A percentile compares a stretch with the other conserved stretches of the same genome.
Conservation (phyloP, 2,797 vertebrate genomes). For the Lemur catta region DNA sequence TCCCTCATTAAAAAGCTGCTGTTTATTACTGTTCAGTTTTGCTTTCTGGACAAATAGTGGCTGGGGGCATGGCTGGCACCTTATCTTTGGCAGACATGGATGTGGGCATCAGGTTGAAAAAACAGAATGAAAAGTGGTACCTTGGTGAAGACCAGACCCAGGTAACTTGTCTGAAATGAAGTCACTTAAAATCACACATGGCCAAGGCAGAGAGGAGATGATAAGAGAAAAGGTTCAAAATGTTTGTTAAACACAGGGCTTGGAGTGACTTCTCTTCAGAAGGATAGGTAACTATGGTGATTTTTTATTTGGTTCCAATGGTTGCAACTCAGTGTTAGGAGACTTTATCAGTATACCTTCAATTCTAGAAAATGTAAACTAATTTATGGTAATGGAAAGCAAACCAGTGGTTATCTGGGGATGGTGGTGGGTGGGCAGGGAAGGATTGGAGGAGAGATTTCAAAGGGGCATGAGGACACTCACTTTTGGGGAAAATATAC, state of each 20-base stretch:
- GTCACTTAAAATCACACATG: neutral
- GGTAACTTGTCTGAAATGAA: neutral
- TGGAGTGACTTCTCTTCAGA: neutral
- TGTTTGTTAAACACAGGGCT: neutral
- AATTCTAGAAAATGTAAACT: neutral
- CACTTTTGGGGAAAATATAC: neutral
- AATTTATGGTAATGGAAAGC: neutral
- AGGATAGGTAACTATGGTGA: neutral
- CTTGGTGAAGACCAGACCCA: neutral
- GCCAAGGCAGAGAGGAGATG: neutral
- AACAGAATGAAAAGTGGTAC: neutral
- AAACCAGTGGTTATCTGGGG: neutral
- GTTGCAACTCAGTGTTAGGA: neutral
- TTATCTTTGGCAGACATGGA: neutral
- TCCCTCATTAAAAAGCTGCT: neutral
- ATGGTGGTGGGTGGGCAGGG: neutral
- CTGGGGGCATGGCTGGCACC: neutral
- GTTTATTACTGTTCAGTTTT: neutral
- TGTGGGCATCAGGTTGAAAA: neutral
- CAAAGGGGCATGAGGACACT: neutral
- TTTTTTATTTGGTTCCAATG: neutral
- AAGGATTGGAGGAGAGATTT: neutral
- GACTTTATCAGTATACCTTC: neutral
- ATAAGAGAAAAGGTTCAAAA: neutral
- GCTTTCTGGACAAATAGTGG: neutral